phyloP scores from a whole-genome alignment of 1,140 invertebrate genomes.

The Danaus plexippus region DNA sequence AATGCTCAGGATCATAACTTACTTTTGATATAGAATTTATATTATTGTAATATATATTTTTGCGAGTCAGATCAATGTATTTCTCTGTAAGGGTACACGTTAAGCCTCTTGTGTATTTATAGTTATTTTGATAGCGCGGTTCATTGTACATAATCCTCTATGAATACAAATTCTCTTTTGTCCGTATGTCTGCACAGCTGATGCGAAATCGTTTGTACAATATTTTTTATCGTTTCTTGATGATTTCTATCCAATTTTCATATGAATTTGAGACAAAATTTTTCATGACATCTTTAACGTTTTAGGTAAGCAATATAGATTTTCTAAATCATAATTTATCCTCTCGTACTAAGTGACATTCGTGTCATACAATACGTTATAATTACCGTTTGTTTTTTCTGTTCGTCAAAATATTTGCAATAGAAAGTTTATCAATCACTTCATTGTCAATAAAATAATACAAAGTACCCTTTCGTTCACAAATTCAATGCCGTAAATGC shows the following conservation, averaged over 20 bases:
- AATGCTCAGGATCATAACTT: too few species aligned
- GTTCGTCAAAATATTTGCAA: slow-evolving; percentile 1
- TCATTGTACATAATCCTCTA: slow-evolving; percentile 64
- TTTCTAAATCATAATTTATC: too few species aligned
- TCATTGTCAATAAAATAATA: slow-evolving; percentile 13
- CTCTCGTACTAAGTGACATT: too few species aligned
- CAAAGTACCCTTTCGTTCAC: slow-evolving; percentile 38
- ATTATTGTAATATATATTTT: too few species aligned
- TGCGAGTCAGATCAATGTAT: too few species aligned
- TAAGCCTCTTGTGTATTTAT: slow-evolving; percentile 69
- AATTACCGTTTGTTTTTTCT: too few species aligned
- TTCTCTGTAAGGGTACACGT: slow-evolving; percentile 38
- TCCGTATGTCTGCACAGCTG: slow-evolving; percentile 58
- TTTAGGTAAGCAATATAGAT: too few species aligned
- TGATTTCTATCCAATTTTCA: slow-evolving; percentile 24
- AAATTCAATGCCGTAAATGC: slow-evolving; percentile 53
- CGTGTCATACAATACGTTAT: too few species aligned
- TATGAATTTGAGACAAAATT: background rate
- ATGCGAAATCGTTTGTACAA: slow-evolving; percentile 43
- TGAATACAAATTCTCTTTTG: slow-evolving; percentile 63
- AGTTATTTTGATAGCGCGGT: slow-evolving; percentile 67
- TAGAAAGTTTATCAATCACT: slow-evolving; percentile 8
- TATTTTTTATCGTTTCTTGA: slow-evolving; percentile 48
- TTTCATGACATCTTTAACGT: too few species aligned
- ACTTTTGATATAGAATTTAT: too few species aligned